phyloP scores from a whole-genome alignment of 2,888 invertebrate genomes.

The Odontomyia ornata region DNA sequence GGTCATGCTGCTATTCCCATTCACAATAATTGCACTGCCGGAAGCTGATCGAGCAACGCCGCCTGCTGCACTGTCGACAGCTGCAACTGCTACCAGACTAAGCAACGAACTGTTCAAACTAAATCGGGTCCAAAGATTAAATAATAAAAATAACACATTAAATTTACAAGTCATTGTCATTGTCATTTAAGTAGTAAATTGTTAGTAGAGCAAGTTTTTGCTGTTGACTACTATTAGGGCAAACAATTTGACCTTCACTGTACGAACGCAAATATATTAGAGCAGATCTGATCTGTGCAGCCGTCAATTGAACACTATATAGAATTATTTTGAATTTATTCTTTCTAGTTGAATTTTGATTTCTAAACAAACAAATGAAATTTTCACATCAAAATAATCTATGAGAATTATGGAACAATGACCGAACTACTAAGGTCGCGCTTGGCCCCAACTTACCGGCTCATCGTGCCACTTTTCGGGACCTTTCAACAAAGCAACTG shows the following conservation, averaged over 20 bases:
- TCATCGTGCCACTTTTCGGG: constrained; percentile 21
- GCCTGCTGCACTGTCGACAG: constrained; percentile 36
- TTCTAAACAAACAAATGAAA: background rate
- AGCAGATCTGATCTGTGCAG: background rate
- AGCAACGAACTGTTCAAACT: constrained; percentile 40
- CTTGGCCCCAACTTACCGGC: constrained; percentile 35
- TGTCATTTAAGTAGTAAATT: no score
- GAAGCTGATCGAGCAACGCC: constrained; percentile 13
- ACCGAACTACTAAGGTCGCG: background rate
- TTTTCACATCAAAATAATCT: background rate
- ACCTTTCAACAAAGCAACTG: background rate
- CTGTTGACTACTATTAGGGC: background rate
- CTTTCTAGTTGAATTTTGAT: background rate
- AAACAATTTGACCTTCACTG: constrained; percentile 36
- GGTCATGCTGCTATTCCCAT: constrained; percentile 21
- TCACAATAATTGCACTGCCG: constrained; percentile 3
- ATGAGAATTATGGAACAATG: background rate
- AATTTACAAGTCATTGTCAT: constrained; percentile 28
- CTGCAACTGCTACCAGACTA: constrained; percentile 38
- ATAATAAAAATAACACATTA: constrained; percentile 11
- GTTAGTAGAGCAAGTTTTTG: background rate
- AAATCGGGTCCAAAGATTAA: background rate
- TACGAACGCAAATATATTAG: background rate
- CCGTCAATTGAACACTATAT: background rate
- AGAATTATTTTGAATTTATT: background rate